phyloP scores from a whole-genome alignment of 2,113 vertebrate genomes.

The Danionella cerebrum region DNA sequence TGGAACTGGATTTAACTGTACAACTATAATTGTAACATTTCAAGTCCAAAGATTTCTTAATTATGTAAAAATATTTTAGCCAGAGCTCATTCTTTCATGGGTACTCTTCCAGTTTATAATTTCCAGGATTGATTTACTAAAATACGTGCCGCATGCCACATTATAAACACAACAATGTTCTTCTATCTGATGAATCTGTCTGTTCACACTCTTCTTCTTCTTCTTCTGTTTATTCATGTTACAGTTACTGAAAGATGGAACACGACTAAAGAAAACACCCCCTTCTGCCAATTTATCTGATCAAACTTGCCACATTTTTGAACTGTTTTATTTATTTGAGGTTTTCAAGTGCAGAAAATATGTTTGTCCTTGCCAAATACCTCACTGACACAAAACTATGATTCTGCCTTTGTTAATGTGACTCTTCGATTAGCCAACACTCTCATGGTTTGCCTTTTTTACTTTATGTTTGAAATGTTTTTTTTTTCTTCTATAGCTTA shows the following conservation, averaged over 20 bases:
- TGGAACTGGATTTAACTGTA: too few species aligned
- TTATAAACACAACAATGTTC: not conserved
- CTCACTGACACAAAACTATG: not conserved
- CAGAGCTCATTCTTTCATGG: not conserved
- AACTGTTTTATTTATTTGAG: too few species aligned
- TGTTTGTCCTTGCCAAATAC: too few species aligned
- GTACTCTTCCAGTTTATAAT: not conserved
- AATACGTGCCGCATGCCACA: not conserved
- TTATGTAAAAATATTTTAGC: not conserved
- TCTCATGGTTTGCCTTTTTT: too few species aligned
- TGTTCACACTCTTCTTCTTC: not conserved
- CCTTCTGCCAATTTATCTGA: not conserved
- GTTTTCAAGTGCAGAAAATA: too few species aligned
- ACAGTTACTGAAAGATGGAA: not conserved
- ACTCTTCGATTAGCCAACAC: too few species aligned
- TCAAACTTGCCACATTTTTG: not conserved
- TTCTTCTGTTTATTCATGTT: constrained; percentile 8
- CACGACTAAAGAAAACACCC: not conserved
- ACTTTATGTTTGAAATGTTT: too few species aligned
- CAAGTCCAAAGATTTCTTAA: not conserved
- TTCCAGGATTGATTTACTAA: not conserved
- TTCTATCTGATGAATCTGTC: not conserved
- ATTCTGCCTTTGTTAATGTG: too few species aligned
- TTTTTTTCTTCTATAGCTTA: too few species aligned
- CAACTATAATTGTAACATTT: too few species aligned